These are phyloP conservation scores for Moxostoma hubbsi DNA, from an alignment of 2,797 vertebrate species.

Conservation along the genomic window DNA sequence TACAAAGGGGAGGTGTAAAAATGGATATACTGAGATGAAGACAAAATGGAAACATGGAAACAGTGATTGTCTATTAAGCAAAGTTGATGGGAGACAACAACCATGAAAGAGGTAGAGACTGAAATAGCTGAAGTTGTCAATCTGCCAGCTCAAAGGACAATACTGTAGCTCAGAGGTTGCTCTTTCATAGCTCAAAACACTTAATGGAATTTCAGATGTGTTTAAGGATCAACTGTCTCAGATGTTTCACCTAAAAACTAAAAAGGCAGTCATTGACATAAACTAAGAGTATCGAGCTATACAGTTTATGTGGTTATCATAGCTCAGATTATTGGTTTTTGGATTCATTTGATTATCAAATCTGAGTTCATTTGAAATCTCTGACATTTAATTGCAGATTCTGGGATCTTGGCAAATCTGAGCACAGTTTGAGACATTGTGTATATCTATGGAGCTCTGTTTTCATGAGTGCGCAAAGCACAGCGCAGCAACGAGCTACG, in stretches of 20 bases:
- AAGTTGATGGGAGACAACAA: constrained; percentile 2
- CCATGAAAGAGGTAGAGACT: background rate
- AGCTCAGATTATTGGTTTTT: background rate
- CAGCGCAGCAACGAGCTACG: too few relatives aligned
- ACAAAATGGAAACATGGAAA: constrained; percentile 32
- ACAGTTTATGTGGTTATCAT: too few relatives aligned
- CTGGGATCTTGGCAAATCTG: too few relatives aligned
- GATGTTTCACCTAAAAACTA: background rate
- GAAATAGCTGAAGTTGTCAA: background rate
- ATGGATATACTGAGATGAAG: background rate
- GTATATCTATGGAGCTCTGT: background rate
- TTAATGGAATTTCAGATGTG: background rate
- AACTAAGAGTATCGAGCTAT: too few relatives aligned
- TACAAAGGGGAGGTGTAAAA: background rate
- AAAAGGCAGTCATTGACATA: background rate
- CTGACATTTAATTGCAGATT: background rate
- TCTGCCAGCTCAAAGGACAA: background rate
- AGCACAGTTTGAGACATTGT: background rate
- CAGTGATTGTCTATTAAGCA: background rate
- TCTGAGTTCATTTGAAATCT: background rate
- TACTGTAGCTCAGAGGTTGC: too few relatives aligned
- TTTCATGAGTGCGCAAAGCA: too few relatives aligned
- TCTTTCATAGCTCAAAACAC: background rate
- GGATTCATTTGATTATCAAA: too few relatives aligned
- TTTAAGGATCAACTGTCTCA: background rate